Conservation (phyloP, 2,888 invertebrate species). For the Chymomyza procnemis region DNA sequence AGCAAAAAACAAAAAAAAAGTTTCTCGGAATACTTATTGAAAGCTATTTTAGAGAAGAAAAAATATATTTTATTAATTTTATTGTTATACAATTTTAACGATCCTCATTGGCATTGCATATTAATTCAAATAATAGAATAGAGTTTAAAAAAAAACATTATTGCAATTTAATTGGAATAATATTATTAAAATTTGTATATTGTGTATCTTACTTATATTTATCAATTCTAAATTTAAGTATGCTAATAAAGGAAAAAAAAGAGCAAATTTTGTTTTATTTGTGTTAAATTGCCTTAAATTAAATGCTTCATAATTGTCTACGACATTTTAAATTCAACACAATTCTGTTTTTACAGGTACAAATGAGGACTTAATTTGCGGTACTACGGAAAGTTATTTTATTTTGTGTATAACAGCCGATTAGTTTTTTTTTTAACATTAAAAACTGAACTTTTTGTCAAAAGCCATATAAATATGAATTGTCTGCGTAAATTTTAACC, state of each 20-base stretch:
- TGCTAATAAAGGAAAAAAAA: conserved; percentile 26
- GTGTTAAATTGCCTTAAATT: background rate
- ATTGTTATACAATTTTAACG: conserved; percentile 39
- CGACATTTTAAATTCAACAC: too few relatives aligned
- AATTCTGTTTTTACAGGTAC: too few relatives aligned
- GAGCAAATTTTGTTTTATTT: background rate
- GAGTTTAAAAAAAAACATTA: conserved; percentile 59
- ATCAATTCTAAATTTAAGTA: conserved; percentile 47
- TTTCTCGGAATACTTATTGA: conserved; percentile 18
- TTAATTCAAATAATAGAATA: background rate
- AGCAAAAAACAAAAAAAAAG: background rate
- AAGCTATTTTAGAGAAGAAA: background rate
- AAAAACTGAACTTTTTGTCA: too few relatives aligned
- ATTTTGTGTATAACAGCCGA: too few relatives aligned
- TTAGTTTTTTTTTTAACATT: too few relatives aligned
- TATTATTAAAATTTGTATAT: conserved; percentile 60
- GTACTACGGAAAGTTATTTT: too few relatives aligned
- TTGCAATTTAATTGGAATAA: conserved; percentile 75
- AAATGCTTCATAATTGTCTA: too few relatives aligned
- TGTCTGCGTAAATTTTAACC: too few relatives aligned
- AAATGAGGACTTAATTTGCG: too few relatives aligned
- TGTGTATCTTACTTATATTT: conserved; percentile 52
- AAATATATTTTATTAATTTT: background rate
- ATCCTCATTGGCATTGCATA: background rate
- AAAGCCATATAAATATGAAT: too few relatives aligned